Evolutionary conservation across 2,888 invertebrate genomes (phyloP), one percentile per base, ranked within the genome.

Genomic region (Macrophya annulata): DNA sequence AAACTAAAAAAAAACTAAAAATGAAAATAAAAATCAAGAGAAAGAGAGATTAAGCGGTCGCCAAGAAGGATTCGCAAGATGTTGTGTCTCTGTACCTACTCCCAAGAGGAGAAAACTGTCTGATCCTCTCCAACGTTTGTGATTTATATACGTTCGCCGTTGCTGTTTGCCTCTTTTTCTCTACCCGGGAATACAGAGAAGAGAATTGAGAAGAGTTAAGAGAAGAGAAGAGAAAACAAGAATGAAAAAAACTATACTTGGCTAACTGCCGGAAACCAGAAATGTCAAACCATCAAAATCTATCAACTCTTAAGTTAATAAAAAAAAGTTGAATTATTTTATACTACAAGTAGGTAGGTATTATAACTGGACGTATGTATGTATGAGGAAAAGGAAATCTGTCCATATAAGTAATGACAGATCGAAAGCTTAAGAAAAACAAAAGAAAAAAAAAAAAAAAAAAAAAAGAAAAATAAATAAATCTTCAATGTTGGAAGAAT

Each of bases 21-120:
- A 43, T 43, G 9, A 43, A n/a, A 8, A 55, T n/a, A 55, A n/a
- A 55, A 55, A 55, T 17, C n/a, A 51, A 84, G 74, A 79, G 65
- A 82, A 77, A 51, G 79, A 85, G 71, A 62, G 79, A 84, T 77
- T 77, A 77, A 77, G 77, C 77, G 77, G 77, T 77, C 55, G 77
- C 77, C 77, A 77, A 77, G 51, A 77, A 77, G 51, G 51, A 77
- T 77, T 37, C 77, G 77, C 77, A 59, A 81, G 81, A 81, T 81
- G 81, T 81, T 81, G 81, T 81, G 81, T 81, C 81, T 81, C 59
- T 43, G 81, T 62, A 43, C 76, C 25, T 62, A 62, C 74, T 62
- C 43, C 59, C 81, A 62, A 62, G 81, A 68, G 62, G 81, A 25
- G 62, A 81, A 62, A 21, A n/a, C 81, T 81, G 81, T 81, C 81